A percentile compares a stretch with the other conserved stretches of the same genome.
phyloP scores from a whole-genome alignment of 2,113 vertebrate genomes.

The Stigmatopora argus region DNA sequence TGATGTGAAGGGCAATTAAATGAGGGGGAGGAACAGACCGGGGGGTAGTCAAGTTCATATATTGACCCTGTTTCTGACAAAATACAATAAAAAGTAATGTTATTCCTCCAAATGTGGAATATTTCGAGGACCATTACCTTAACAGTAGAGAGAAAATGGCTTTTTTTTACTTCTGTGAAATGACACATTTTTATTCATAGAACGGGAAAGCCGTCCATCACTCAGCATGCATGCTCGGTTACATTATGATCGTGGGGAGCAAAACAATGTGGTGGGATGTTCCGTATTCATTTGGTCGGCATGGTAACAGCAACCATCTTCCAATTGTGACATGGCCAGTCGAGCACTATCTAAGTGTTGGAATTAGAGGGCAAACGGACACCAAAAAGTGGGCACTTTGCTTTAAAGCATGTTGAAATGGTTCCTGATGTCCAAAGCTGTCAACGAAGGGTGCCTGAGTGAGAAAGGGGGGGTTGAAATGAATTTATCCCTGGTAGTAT shows the following conservation, averaged over 20 bases:
- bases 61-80: constrained; percentile 10
- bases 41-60: background rate
- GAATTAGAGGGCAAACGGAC: background rate
- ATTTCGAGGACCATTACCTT: constrained; percentile 62
- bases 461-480: too few species aligned
- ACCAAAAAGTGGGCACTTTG: background rate
- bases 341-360: background rate
- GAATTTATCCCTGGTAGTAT: too few species aligned
- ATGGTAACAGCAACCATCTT: background rate
- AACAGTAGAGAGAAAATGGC: constrained; percentile 47
- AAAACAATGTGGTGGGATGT: background rate
- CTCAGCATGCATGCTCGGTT: background rate
- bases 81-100: constrained; percentile 11
- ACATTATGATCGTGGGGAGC: background rate
- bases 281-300: background rate
- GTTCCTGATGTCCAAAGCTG: background rate
- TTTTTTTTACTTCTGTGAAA: constrained; percentile 50
- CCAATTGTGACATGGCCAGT: background rate
- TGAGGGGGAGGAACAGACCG: background rate
- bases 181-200: constrained; percentile 11
- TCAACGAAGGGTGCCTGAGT: background rate
- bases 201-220: background rate
- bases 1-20: constrained; percentile 59
- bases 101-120: constrained; percentile 22
- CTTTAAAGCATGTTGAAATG: background rate